phyloP scores from a whole-genome alignment of 2,888 invertebrate species.

The Ochropacha duplaris region DNA sequence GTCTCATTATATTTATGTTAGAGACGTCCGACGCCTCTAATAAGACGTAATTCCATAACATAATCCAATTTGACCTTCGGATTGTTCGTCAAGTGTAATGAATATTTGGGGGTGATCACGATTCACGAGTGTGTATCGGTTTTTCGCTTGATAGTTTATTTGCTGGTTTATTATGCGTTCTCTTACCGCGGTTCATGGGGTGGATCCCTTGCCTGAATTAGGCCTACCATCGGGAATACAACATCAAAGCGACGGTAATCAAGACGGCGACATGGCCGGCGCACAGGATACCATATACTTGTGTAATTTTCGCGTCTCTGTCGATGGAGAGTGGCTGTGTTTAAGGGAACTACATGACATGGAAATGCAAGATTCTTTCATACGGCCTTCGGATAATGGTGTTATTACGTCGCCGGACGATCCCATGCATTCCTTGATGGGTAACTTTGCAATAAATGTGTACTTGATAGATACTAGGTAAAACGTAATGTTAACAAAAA shows the following conservation, averaged over 20 bases:
- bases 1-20: neutral
- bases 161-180: slow-evolving; percentile 80
- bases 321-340: slow-evolving; percentile 98
- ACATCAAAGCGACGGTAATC: slow-evolving; percentile 55
- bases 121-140: slow-evolving; percentile 58
- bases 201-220: slow-evolving; percentile 72
- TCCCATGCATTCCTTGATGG: slow-evolving; percentile 82
- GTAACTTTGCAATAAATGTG: slow-evolving; percentile 45
- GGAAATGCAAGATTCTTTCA: slow-evolving; percentile 90
- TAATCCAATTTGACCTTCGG: slow-evolving; percentile 29
- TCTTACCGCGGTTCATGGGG: slow-evolving; percentile 72
- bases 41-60: slow-evolving; percentile 8
- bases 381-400: slow-evolving; percentile 85
- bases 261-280: slow-evolving; percentile 88
- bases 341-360: slow-evolving; percentile 96
- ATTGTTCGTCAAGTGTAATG: slow-evolving; percentile 53
- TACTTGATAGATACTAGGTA: neutral
- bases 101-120: slow-evolving; percentile 58
- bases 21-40: neutral
- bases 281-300: slow-evolving; percentile 98
- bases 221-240: slow-evolving; percentile 63
- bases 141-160: slow-evolving; percentile 76
- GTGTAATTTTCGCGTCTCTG: slow-evolving; percentile 98
- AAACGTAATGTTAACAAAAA: neutral
- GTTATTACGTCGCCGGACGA: slow-evolving; percentile 85